Evolutionary conservation across 1,140 invertebrate genomes (phyloP).

Genomic region (Drosophila subpulchrella): DNA sequence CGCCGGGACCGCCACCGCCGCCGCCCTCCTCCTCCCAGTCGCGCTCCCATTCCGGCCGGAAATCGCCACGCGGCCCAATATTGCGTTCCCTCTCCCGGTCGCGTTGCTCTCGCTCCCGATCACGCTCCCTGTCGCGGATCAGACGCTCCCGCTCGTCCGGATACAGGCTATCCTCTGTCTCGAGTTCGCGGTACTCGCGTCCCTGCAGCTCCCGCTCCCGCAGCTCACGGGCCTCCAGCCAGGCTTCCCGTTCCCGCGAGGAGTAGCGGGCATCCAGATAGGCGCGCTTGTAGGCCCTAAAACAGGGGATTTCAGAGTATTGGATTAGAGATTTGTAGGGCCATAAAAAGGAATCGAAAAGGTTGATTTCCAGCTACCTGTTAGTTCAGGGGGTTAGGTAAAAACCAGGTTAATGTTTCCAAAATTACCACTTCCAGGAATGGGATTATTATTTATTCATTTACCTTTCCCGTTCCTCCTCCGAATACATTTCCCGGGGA

Average conservation of each 20-base stretch:
- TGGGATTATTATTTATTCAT: too few relatives aligned
- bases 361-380: neutral
- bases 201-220: slow-evolving; percentile 56
- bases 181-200: slow-evolving; percentile 74
- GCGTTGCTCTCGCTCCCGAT: slow-evolving; percentile 43
- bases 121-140: slow-evolving; percentile 44
- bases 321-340: neutral
- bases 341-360: too few relatives aligned
- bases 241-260: slow-evolving; percentile 70
- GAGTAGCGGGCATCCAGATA: slow-evolving; percentile 68
- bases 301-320: neutral
- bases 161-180: slow-evolving; percentile 66
- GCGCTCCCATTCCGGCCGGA: slow-evolving; percentile 73
- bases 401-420: neutral
- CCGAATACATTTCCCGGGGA: slow-evolving; percentile 72
- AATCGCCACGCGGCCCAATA: slow-evolving; percentile 56
- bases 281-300: slow-evolving; percentile 70
- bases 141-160: slow-evolving; percentile 65
- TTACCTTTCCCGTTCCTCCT: slow-evolving; percentile 77
- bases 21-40: slow-evolving; percentile 71
- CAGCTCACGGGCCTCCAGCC: slow-evolving; percentile 68
- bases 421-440: neutral
- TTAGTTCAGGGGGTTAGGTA: neutral
- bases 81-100: slow-evolving; percentile 65
- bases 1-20: slow-evolving; percentile 39